A percentile compares a stretch with the other conserved stretches of the same genome.
These are phyloP conservation scores for Rhagophthalmus giganteus DNA, from an alignment of 2,888 invertebrate genomes.

Conservation along the genomic window DNA sequence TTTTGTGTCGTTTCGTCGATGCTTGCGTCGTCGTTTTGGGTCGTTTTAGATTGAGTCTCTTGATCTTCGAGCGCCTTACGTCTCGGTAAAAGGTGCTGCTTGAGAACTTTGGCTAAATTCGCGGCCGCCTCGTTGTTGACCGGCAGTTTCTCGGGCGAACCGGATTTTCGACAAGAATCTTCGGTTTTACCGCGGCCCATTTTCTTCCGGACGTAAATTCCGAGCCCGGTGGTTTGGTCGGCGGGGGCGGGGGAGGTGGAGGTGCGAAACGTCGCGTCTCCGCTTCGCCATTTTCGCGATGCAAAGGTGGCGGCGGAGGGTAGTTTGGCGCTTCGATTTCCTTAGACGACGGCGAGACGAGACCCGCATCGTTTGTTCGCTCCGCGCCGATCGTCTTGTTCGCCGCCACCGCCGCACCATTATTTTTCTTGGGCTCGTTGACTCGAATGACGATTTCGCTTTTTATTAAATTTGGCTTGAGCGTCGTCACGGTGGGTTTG, in stretches of 20 bases:
- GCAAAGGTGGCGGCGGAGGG: conserved; percentile 7
- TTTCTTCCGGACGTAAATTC: conserved; percentile 3
- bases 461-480: conserved; percentile 37
- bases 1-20: neutral
- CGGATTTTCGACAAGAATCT: neutral
- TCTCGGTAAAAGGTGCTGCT: conserved; percentile 10
- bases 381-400: neutral
- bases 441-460: conserved; percentile 48
- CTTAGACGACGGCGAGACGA: neutral
- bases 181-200: conserved; percentile 9
- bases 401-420: neutral
- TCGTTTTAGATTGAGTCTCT: neutral
- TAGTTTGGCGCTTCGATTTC: conserved; percentile 2
- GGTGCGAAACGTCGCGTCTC: conserved; percentile 8
- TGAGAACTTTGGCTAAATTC: conserved; percentile 23
- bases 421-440: conserved; percentile 17
- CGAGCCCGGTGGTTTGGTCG: conserved; percentile 22
- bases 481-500: conserved; percentile 28
- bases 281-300: neutral
- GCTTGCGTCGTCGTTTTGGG: neutral
- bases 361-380: neutral
- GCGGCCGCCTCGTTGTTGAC: conserved; percentile 14
- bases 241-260: conserved; percentile 21
- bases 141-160: conserved; percentile 4
- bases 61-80: conserved; percentile 7